phyloP scores from a whole-genome alignment of 1,140 invertebrate genomes.

The Panagrolaimus sp. region DNA sequence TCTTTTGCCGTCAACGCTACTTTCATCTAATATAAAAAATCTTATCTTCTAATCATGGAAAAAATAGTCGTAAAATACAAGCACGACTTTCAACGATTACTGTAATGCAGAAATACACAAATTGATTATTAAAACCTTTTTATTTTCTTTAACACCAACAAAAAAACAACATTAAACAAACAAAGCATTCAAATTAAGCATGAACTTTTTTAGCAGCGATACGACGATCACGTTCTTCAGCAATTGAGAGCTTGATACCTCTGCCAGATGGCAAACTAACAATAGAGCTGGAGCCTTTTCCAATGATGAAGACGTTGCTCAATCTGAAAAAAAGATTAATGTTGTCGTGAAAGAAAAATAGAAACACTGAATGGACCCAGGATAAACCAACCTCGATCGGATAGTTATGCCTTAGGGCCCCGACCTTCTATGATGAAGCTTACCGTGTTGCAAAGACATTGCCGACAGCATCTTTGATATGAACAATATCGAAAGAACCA shows the following conservation, averaged over 20 bases:
- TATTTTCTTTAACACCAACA: slow-evolving; percentile 22
- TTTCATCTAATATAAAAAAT: background rate
- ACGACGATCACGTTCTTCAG: slow-evolving; percentile 95
- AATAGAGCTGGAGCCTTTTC: slow-evolving; percentile 91
- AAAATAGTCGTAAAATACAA: no score
- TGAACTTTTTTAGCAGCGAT: slow-evolving; percentile 66
- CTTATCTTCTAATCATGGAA: no score
- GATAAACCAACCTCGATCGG: slow-evolving; percentile 53
- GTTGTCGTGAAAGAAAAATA: background rate
- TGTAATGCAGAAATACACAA: no score
- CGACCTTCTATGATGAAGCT: slow-evolving; percentile 49
- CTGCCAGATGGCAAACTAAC: slow-evolving; percentile 87
- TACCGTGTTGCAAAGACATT: slow-evolving; percentile 96
- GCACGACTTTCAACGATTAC: background rate
- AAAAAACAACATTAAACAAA: slow-evolving; percentile 29
- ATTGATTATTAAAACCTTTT: no score
- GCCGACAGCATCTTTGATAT: slow-evolving; percentile 89
- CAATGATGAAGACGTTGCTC: slow-evolving; percentile 98
- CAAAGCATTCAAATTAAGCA: slow-evolving; percentile 19
- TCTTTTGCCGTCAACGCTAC: background rate
- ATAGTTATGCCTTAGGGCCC: slow-evolving; percentile 52
- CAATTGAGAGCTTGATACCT: slow-evolving; percentile 91
- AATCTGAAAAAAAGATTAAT: slow-evolving; percentile 68
- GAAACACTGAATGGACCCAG: slow-evolving; percentile 23
- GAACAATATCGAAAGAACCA: slow-evolving; percentile 97